phyloP scores from a whole-genome alignment of 2,113 vertebrate genomes.

The Psammodynastes pulverulentus region DNA sequence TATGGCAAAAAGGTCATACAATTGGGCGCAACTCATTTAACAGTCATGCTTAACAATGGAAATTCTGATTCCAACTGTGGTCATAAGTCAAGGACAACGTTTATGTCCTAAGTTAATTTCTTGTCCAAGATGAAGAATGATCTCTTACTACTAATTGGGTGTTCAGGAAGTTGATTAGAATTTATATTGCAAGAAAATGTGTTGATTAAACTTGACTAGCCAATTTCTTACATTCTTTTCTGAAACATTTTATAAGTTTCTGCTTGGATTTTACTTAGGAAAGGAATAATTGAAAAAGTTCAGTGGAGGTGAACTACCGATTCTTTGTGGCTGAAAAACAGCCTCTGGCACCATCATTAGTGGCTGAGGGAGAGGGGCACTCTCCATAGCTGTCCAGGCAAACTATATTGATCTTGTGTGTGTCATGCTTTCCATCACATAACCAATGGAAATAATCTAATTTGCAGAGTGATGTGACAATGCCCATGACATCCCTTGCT shows the following conservation, averaged over 20 bases:
- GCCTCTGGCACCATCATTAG: not conserved
- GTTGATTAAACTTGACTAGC: not conserved
- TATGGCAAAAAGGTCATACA: not conserved
- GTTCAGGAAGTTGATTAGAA: slow-evolving; percentile 7
- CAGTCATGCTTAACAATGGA: not conserved
- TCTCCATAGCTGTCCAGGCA: not conserved
- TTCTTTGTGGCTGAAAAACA: not conserved
- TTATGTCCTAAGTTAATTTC: not conserved
- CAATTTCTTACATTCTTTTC: not conserved
- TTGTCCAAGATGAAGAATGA: slow-evolving; percentile 18
- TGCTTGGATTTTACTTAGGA: not conserved
- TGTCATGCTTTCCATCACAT: not conserved
- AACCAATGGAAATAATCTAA: not conserved
- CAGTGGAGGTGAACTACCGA: not conserved
- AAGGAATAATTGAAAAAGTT: not conserved
- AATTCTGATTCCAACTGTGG: not conserved
- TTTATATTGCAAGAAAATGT: not conserved
- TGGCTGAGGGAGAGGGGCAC: not conserved
- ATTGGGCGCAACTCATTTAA: not conserved
- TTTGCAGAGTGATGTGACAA: not conserved
- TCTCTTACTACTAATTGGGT: not conserved
- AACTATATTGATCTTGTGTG: not conserved
- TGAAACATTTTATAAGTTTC: not conserved
- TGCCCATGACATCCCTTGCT: not conserved
- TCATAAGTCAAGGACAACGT: not conserved